Percentiles rank a stretch among this genome's conserved stretches.
Conservation (phyloP, 2,113 vertebrate species). For the Burhinus oedicnemus region DNA sequence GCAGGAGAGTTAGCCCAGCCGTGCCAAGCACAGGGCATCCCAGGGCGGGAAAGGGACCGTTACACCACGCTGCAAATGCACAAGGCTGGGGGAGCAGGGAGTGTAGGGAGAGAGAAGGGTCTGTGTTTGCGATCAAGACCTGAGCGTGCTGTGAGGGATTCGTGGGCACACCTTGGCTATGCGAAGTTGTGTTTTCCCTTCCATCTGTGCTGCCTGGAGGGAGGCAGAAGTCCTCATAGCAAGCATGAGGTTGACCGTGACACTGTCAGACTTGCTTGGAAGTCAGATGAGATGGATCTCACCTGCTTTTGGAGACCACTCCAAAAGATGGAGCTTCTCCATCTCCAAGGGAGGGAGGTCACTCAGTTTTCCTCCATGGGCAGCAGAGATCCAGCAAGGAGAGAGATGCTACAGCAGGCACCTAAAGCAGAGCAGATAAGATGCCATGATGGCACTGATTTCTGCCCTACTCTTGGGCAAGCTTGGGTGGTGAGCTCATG, state of each 20-base stretch:
- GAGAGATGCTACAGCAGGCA: not conserved
- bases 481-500: not conserved
- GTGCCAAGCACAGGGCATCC: not conserved
- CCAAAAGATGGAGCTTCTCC: not conserved
- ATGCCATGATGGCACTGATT: fast-evolving
- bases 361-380: not conserved
- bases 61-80: not conserved
- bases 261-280: not conserved
- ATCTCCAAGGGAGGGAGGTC: not conserved
- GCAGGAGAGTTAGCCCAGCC: not conserved
- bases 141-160: not conserved
- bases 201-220: not conserved
- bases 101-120: not conserved
- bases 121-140: not conserved
- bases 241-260: not conserved
- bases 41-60: not conserved
- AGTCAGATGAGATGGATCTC: not conserved
- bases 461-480: not conserved
- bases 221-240: not conserved
- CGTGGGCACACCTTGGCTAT: not conserved
- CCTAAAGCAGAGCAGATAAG: not conserved
- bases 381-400: not conserved
- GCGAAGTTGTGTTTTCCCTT: not conserved
- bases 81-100: no score
- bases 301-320: not conserved